A percentile compares a stretch with the other conserved stretches of the same genome.
Evolutionary conservation across 1,140 invertebrate genomes (phyloP).

Genomic region (Colletes latitarsis): DNA sequence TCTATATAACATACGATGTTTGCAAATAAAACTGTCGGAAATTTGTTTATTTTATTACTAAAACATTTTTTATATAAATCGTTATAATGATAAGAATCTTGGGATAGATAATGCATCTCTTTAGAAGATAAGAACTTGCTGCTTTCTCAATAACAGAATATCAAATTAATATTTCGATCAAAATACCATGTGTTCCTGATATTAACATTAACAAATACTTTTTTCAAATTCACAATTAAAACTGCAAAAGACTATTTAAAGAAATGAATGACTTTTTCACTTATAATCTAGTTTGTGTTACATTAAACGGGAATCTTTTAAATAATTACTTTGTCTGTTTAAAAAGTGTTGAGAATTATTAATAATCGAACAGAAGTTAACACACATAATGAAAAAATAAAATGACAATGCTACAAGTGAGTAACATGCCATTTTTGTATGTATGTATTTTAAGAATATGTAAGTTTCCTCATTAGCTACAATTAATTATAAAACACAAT

Average conservation of each 20-base stretch:
- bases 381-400: constrained; percentile 34
- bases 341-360: constrained; percentile 56
- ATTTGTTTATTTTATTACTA: constrained; percentile 10
- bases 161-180: constrained; percentile 21
- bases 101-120: constrained; percentile 11
- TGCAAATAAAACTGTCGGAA: constrained; percentile 21
- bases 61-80: neutral
- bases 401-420: constrained; percentile 14
- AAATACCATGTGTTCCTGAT: neutral
- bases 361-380: constrained; percentile 17
- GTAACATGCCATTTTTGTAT: constrained; percentile 24
- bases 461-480: constrained; percentile 78
- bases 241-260: neutral
- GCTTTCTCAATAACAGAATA: constrained; percentile 23
- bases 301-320: constrained; percentile 1
- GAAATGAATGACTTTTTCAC: neutral
- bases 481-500: constrained; percentile 70
- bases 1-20: constrained; percentile 25
- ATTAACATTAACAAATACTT: neutral
- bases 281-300: neutral
- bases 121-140: constrained; percentile 11
- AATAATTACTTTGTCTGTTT: neutral
- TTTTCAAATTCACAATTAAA: neutral
- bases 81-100: neutral
- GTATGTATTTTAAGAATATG: constrained; percentile 73